These are phyloP conservation scores for Dione vanillae DNA, from an alignment of 2,888 invertebrate genomes.

Conservation along the genomic window DNA sequence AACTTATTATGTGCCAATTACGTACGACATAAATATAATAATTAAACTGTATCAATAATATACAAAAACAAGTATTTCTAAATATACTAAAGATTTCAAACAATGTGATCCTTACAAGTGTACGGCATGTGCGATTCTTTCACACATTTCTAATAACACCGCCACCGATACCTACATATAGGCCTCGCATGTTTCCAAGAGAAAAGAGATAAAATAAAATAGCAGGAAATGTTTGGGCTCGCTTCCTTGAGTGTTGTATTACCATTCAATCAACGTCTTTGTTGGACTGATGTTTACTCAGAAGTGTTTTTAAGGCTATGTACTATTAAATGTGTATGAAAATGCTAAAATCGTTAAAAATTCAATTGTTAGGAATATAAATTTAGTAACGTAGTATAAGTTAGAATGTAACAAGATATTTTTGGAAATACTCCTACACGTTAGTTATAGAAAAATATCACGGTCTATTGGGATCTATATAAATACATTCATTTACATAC, in stretches of 20 bases:
- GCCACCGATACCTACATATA: conserved; percentile 8
- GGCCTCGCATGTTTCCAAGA: conserved; percentile 33
- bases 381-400: too few species aligned
- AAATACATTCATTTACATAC: too few species aligned
- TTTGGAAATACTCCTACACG: too few species aligned
- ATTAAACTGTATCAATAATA: background rate
- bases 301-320: conserved; percentile 24
- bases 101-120: background rate
- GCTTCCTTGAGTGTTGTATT: conserved; percentile 65
- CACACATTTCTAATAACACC: conserved; percentile 16
- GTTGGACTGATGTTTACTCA: conserved; percentile 35
- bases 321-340: background rate
- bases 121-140: background rate
- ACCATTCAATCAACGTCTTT: conserved; percentile 67
- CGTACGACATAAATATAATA: background rate
- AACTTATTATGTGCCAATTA: too few species aligned
- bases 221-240: conserved; percentile 54
- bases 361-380: too few species aligned
- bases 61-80: background rate
- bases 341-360: background rate
- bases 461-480: too few species aligned
- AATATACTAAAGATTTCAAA: background rate
- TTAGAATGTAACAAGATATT: too few species aligned
- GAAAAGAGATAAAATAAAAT: conserved; percentile 43
- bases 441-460: too few species aligned